Evolutionary conservation across 2,888 invertebrate species (phyloP), one percentile per base, ranked within the genome.

Genomic region (Platycheirus rosarum): DNA sequence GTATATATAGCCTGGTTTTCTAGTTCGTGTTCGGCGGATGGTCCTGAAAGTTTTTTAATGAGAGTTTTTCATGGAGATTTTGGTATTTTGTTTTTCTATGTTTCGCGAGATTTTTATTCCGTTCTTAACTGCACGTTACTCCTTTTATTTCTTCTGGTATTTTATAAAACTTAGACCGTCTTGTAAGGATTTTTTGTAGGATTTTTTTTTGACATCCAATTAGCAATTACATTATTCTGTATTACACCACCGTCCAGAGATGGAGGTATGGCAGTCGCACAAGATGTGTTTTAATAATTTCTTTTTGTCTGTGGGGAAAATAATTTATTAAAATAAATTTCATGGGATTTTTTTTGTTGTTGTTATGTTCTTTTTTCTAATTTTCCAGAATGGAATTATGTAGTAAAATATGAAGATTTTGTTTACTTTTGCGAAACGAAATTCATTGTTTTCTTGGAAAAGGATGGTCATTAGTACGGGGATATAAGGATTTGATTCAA

Each of bases 271-370:
- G 42, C 26, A 32, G 35, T 37, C 18, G 16, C 14, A 35, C 14
- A 18, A 37, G 65, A 35, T 9, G n/a, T n/a, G n/a, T n/a, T n/a
- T n/a, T n/a, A n/a, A 6, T 1, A 1, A 2, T 18, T 46, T 4
- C 2, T 13, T 14, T 49, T 49, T 49, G 8, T 2, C 2, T 37
- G 20, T 8, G 7, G 16, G 20, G 32, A 69, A 37, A 44, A 35
- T 66, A 53, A 73, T 79, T 79, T 73, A 79, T 79, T 74, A 74
- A 74, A 68, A 74, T 57, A n/a, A 79, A 74, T 74, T 73, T 73
- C 60, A 69, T 63, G 63, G 26, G 73, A 74, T 74, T 77, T 26
- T 46, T 44, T 48, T 75, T 20, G 9, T 70, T 60, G 49, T 32
- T 9, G 32, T 42, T 29, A n/a, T 18, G 23, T 7, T 11, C 6